phyloP scores from a whole-genome alignment of 2,888 invertebrate species.

The Nycteola revayana region DNA sequence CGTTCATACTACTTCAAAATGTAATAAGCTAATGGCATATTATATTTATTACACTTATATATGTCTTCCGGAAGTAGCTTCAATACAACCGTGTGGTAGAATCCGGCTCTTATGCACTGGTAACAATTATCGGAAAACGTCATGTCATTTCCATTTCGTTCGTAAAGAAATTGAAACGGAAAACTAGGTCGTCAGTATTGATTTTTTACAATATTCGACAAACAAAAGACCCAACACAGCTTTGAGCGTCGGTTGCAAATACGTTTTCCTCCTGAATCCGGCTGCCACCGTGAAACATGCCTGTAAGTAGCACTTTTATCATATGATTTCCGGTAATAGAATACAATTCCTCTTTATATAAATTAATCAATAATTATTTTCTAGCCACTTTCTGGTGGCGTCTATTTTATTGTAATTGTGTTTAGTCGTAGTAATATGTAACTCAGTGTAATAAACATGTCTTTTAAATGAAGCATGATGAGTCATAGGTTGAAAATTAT shows the following conservation, averaged over 20 bases:
- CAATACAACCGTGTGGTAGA: constrained; percentile 12
- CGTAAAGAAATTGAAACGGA: constrained; percentile 47
- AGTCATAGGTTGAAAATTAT: constrained; percentile 37
- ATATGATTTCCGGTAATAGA: constrained; percentile 60
- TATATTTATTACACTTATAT: too few species aligned
- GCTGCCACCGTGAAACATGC: constrained; percentile 56
- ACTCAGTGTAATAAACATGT: constrained; percentile 8
- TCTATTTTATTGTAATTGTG: too few species aligned
- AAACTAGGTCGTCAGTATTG: constrained; percentile 74
- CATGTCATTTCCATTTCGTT: constrained; percentile 56
- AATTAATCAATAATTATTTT: too few species aligned
- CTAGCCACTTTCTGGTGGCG: too few species aligned
- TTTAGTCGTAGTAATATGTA: constrained; percentile 5
- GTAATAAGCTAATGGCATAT: too few species aligned
- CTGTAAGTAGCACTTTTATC: constrained; percentile 62
- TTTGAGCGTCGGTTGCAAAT: constrained; percentile 40
- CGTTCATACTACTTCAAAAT: too few species aligned
- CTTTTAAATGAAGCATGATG: constrained; percentile 16
- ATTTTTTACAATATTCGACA: constrained; percentile 64
- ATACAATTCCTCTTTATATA: too few species aligned
- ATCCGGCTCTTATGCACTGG: constrained; percentile 19
- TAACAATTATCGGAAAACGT: constrained; percentile 41
- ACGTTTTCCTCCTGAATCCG: constrained; percentile 45
- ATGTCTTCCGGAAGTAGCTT: constrained; percentile 18
- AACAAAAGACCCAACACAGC: constrained; percentile 52